Base-by-base conservation (phyloP, 2,888 invertebrate species). In the Calliphora vomitoria region DNA sequence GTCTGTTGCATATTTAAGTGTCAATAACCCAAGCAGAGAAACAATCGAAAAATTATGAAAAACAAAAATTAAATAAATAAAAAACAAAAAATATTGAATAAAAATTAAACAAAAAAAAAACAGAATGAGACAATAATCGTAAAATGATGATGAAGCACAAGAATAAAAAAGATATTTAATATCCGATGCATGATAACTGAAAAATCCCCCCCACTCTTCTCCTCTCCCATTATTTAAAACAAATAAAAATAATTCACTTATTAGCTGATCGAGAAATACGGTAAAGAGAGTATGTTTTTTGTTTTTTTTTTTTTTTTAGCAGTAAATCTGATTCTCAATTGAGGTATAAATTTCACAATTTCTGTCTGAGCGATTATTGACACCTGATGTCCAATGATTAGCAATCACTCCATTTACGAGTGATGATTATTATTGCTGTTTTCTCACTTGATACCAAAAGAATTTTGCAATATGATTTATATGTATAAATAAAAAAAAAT, bases 381-480 rank as follows among this genome's bases (percentile, higher is more conserved):
- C 87, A 87, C 87, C 87, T 87, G 87, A 87, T 75, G 79, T 87
- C 82, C 69, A 85, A 82, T 85, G 79, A 85, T 87, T 87, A 69
- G 79, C 87, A 82, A 85, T 87, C 87, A 82, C 64, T 80, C 64
- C 53, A 85, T 75, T 68, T 76, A 69, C 47, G 68, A 68, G 74
- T 75, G 82, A 75, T 75, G 82, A 75, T 55, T 58, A 66, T 75
- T 64, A 50, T 64, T 74, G 38, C 71, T 75, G 74, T 60, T 87
- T 35, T 87, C 87, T 87, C 85, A 87, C 79, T 71, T 85, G 85
- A 87, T 87, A 87, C 82, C 75, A 68, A 50, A 87, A 82, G 82
- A 87, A 87, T 87, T 69, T 87, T 87, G 87, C 85, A 87, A 87
- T 87, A 85, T 87, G 87, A 87, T 87, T 87, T 87, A 71, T 75